Conservation (phyloP, 2,797 vertebrate species). For the Lycodopsis pacificus region DNA sequence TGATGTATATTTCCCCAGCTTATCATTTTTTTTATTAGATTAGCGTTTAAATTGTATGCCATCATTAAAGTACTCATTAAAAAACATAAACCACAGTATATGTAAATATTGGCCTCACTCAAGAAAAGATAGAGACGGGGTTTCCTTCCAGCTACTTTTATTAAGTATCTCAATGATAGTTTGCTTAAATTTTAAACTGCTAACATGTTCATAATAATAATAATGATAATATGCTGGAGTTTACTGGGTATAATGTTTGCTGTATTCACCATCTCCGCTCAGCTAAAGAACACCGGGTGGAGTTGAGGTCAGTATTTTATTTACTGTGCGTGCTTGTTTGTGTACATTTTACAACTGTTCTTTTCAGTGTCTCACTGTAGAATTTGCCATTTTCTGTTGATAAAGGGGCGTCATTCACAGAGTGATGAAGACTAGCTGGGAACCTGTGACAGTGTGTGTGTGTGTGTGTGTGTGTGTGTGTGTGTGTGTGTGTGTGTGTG, state of each 20-base stretch:
- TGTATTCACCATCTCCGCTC: not conserved
- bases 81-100: constrained; percentile 23
- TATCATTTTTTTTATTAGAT: too few species aligned
- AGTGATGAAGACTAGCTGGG: constrained; percentile 26
- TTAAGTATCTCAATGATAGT: not conserved
- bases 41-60: constrained; percentile 37
- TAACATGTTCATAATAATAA: not conserved
- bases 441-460: constrained; percentile 40
- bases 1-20: constrained; percentile 29
- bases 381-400: constrained; percentile 59
- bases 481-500: not conserved
- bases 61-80: constrained; percentile 46
- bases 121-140: constrained; percentile 2
- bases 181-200: not conserved
- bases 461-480: not conserved
- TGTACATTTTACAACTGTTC: not conserved
- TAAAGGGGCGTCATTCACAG: constrained; percentile 50
- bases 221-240: not conserved
- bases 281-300: not conserved
- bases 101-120: constrained; percentile 23
- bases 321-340: not conserved
- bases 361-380: constrained; percentile 20
- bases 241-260: not conserved
- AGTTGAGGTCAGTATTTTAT: constrained; percentile 10
- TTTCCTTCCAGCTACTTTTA: not conserved